A percentile compares a stretch with the other conserved stretches of the same genome.
Evolutionary conservation across 1,140 invertebrate genomes (phyloP).

Genomic region (Calephelis virginiensis): DNA sequence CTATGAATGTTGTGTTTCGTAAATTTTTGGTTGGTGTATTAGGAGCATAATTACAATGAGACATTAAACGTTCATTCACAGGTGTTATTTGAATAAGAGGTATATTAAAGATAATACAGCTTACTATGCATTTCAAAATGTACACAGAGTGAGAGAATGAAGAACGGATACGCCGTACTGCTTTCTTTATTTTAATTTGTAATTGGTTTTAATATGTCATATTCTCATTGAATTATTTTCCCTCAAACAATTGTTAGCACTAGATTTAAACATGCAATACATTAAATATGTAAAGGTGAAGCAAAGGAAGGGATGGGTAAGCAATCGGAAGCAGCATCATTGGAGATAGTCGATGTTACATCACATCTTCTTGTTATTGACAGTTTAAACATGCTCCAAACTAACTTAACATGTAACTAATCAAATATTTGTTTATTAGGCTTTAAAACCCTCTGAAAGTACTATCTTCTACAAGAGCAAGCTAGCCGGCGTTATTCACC

Average conservation of each 20-base stretch:
- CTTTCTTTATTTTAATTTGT: no score
- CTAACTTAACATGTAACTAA: slow-evolving; percentile 64
- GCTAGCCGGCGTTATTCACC: slow-evolving; percentile 67
- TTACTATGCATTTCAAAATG: no score
- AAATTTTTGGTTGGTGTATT: no score
- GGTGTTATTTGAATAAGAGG: no score
- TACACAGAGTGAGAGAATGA: no score
- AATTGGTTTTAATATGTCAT: not conserved
- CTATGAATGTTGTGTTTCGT: no score
- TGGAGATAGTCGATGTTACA: slow-evolving; percentile 41
- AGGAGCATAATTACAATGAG: no score
- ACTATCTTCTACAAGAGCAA: slow-evolving; percentile 70
- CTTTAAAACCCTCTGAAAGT: slow-evolving; percentile 45
- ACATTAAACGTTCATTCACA: no score
- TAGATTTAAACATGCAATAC: slow-evolving; percentile 29
- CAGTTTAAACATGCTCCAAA: slow-evolving; percentile 63
- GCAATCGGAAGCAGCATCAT: slow-evolving; percentile 36
- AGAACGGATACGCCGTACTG: no score
- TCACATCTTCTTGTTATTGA: slow-evolving; percentile 57
- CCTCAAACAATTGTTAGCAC: slow-evolving; percentile 19
- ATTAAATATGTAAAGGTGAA: slow-evolving; percentile 30
- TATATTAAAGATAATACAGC: no score
- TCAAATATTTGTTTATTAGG: slow-evolving; percentile 51
- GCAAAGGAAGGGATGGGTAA: slow-evolving; percentile 34
- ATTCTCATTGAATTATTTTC: not conserved